phyloP scores from a whole-genome alignment of 2,797 vertebrate genomes.

The Alosa sapidissima region DNA sequence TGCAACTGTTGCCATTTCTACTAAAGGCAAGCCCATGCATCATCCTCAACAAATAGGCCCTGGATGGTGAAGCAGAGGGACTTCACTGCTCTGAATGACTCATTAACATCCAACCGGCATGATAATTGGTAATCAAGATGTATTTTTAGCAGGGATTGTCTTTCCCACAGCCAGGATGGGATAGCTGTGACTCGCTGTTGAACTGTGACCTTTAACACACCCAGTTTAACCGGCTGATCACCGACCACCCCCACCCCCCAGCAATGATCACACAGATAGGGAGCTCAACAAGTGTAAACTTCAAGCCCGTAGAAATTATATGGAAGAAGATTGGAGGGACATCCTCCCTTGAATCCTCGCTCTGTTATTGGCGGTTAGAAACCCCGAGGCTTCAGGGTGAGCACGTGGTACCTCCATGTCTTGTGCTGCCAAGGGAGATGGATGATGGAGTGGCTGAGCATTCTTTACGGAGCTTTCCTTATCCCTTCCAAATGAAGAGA shows the following conservation, averaged over 20 bases:
- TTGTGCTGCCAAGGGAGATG: slow-evolving; percentile 2
- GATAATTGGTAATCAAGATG: neutral
- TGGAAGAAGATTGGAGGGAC: neutral
- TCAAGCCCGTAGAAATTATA: neutral
- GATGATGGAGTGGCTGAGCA: neutral
- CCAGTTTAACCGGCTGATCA: neutral
- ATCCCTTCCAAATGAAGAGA: slow-evolving; percentile 9
- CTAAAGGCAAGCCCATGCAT: neutral
- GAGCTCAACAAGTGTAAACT: neutral
- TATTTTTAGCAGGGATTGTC: slow-evolving; percentile 21
- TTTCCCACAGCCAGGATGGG: neutral
- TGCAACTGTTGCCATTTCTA: neutral
- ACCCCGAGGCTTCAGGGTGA: neutral
- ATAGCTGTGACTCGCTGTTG: neutral
- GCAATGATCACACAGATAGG: neutral
- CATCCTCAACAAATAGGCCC: neutral
- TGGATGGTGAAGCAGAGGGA: neutral
- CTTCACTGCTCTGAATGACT: neutral
- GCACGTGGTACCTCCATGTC: neutral
- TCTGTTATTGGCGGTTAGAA: neutral
- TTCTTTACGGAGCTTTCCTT: neutral
- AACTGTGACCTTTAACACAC: slow-evolving; percentile 11
- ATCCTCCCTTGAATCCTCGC: neutral
- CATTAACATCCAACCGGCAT: neutral
- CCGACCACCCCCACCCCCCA: neutral